Evolutionary conservation across 2,797 vertebrate species (phyloP).

Genomic region (Rachycentron canadum): DNA sequence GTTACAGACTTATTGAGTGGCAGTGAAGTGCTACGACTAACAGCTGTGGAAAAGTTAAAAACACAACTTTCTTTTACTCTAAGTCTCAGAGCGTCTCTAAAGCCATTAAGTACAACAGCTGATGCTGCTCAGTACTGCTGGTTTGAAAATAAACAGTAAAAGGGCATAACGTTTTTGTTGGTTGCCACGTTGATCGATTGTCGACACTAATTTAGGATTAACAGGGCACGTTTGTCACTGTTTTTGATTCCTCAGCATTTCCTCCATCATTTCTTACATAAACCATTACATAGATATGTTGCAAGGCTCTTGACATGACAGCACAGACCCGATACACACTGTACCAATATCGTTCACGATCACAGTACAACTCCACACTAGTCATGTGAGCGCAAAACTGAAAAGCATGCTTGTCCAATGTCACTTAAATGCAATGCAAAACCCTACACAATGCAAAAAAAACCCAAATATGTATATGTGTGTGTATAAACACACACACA

Average conservation of each 20-base stretch:
- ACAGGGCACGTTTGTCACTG: constrained; percentile 9
- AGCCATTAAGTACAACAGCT: constrained; percentile 17
- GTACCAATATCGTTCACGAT: constrained; percentile 69
- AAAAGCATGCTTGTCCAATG: constrained; percentile 67
- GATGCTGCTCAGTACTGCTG: constrained; percentile 17
- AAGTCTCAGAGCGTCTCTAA: not conserved
- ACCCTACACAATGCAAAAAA: constrained; percentile 51
- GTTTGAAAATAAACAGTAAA: not conserved
- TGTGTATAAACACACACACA: no score
- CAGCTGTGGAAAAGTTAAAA: constrained; percentile 2
- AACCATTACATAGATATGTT: constrained; percentile 44
- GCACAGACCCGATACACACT: constrained; percentile 53
- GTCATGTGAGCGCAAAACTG: constrained; percentile 62
- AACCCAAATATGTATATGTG: constrained; percentile 61
- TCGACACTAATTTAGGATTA: constrained; percentile 33
- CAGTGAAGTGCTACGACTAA: constrained; percentile 17
- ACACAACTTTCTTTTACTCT: not conserved
- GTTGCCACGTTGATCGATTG: constrained; percentile 43
- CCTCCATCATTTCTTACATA: constrained; percentile 13
- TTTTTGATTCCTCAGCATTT: constrained; percentile 16
- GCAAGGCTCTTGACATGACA: constrained; percentile 48
- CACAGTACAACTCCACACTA: constrained; percentile 64
- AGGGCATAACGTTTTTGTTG: not conserved
- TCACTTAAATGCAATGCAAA: constrained; percentile 49
- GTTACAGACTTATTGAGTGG: constrained; percentile 5